phyloP scores from a whole-genome alignment of 2,113 vertebrate genomes.

The Rhynchopsitta pachyrhyncha region DNA sequence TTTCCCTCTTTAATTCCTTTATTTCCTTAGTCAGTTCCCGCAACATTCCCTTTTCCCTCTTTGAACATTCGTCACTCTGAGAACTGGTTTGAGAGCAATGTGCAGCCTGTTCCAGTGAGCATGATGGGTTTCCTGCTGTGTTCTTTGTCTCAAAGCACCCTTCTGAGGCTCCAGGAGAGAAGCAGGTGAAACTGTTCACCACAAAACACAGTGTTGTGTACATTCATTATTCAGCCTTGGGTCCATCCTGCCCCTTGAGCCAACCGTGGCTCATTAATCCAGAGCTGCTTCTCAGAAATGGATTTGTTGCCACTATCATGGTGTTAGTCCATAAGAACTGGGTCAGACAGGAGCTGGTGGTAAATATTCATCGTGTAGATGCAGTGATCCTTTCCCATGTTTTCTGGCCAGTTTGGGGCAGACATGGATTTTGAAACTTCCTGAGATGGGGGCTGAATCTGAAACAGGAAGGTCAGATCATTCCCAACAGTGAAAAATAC shows the following conservation, averaged over 20 bases:
- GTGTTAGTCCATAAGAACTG: background rate
- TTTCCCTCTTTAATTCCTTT: background rate
- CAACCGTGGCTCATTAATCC: background rate
- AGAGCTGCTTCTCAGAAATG: background rate
- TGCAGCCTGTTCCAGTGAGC: background rate
- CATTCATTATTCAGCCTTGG: background rate
- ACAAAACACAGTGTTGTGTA: background rate
- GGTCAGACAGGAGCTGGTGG: background rate
- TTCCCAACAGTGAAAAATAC: background rate
- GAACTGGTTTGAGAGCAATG: background rate
- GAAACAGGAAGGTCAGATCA: background rate
- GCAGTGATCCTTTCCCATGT: background rate
- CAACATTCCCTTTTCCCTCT: background rate
- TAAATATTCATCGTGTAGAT: background rate
- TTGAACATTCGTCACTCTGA: background rate
- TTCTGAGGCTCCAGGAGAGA: background rate
- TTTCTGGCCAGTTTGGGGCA: background rate
- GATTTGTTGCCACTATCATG: accelerated
- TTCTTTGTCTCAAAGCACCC: background rate
- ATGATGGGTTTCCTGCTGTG: background rate
- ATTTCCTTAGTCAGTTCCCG: background rate
- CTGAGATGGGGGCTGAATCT: background rate
- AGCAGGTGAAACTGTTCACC: background rate
- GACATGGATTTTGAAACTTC: background rate
- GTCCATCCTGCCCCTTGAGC: background rate